Evolutionary conservation across 2,113 vertebrate species (phyloP).

Genomic region (Rhipidura dahli): DNA sequence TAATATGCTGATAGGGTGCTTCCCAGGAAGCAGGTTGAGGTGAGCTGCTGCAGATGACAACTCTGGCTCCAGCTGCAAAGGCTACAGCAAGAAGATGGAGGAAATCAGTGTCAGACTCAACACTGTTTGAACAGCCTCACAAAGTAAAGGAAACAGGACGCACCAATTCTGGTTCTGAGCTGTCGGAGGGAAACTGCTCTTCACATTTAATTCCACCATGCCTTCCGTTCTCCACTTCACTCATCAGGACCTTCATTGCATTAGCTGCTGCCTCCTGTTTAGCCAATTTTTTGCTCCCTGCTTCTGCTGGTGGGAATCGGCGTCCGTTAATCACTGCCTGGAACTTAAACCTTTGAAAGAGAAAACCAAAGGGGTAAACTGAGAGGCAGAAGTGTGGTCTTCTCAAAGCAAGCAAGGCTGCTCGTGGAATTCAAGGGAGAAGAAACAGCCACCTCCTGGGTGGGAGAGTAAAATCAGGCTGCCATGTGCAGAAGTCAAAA

Average conservation of each 20-base stretch:
- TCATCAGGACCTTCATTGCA: conserved; percentile 82
- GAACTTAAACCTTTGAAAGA: conserved; percentile 86
- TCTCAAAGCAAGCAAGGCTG: not conserved
- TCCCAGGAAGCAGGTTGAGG: conserved; percentile 77
- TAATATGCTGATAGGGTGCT: conserved; percentile 88
- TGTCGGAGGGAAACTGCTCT: not conserved
- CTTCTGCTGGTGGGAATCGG: conserved; percentile 87
- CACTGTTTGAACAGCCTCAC: not conserved
- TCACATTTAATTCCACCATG: conserved; percentile 25
- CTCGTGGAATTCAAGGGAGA: not conserved
- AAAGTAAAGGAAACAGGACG: not conserved
- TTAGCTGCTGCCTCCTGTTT: conserved; percentile 91
- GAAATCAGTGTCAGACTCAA: not conserved
- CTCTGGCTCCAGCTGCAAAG: conserved; percentile 59
- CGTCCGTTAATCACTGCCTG: conserved; percentile 89
- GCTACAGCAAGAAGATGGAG: not conserved
- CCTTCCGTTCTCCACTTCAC: conserved; percentile 78
- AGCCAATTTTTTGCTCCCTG: conserved; percentile 91
- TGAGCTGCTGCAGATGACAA: conserved; percentile 4
- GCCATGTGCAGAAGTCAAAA: not conserved
- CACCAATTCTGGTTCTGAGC: not conserved
- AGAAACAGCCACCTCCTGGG: not conserved
- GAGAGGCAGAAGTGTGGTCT: not conserved
- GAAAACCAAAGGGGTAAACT: not conserved
- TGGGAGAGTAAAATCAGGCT: not conserved